These are phyloP conservation scores for Chymomyza caudatula DNA, from an alignment of 2,888 invertebrate species.

Conservation along the genomic window DNA sequence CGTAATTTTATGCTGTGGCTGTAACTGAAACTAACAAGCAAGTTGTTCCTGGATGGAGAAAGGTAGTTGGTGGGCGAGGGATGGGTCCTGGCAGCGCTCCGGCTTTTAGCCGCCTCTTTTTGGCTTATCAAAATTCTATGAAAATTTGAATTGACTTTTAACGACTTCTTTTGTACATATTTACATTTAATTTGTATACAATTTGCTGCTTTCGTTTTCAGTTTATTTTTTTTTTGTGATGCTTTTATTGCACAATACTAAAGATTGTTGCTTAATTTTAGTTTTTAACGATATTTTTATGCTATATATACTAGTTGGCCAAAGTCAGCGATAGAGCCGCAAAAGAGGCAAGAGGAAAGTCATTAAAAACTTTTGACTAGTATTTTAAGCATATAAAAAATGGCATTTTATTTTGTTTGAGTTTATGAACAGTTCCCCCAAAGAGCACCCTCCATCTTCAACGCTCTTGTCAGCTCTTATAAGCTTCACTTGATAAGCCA, in stretches of 20 bases:
- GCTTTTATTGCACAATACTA: slow-evolving; percentile 33
- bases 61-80: slow-evolving; percentile 1
- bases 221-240: slow-evolving; percentile 1
- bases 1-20: slow-evolving; percentile 49
- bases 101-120: neutral
- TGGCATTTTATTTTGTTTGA: slow-evolving; percentile 64
- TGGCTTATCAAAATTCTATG: slow-evolving; percentile 61
- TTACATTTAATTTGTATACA: slow-evolving; percentile 69
- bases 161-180: slow-evolving; percentile 59
- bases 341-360: slow-evolving; percentile 45
- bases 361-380: slow-evolving; percentile 67
- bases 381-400: slow-evolving; percentile 58
- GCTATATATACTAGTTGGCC: neutral
- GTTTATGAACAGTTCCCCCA: slow-evolving; percentile 37
- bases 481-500: slow-evolving; percentile 65
- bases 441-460: neutral
- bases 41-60: neutral
- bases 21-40: slow-evolving; percentile 43
- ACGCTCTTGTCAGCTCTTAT: neutral
- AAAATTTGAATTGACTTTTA: slow-evolving; percentile 71
- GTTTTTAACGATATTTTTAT: slow-evolving; percentile 13
- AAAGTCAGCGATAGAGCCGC: too few species aligned
- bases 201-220: slow-evolving; percentile 39
- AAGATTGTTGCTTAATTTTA: slow-evolving; percentile 64
- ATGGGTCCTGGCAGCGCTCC: neutral